Conservation (phyloP, 2,113 vertebrate species). For the Notiomystis cincta region DNA sequence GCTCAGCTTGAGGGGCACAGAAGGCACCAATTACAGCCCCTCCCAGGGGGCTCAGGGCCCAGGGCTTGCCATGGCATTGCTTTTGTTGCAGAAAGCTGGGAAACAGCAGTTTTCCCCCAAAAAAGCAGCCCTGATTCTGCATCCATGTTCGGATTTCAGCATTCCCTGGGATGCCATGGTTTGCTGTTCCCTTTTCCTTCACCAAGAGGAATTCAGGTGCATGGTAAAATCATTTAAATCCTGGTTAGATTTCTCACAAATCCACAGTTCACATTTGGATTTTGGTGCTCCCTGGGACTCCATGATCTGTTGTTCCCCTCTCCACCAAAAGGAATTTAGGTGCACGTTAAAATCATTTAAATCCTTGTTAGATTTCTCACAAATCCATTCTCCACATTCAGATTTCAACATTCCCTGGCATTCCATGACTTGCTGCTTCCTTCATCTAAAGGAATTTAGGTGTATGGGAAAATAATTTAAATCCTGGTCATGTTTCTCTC, state of each 20-base stretch:
- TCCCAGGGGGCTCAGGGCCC: slow-evolving; percentile 20
- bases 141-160: neutral
- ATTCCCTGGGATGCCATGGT: neutral
- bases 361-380: neutral
- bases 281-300: accelerated
- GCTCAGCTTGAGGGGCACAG: slow-evolving; percentile 76
- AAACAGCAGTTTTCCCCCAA: neutral
- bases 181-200: neutral
- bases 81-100: neutral
- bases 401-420: neutral
- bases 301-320: neutral
- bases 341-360: neutral
- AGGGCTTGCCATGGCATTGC: neutral
- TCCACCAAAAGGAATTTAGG: neutral
- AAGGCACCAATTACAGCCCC: slow-evolving; percentile 74
- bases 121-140: neutral
- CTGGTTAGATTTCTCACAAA: neutral
- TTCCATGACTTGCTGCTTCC: neutral
- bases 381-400: neutral
- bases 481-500: neutral
- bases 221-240: neutral
- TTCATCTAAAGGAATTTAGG: neutral
- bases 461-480: neutral
- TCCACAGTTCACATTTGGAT: neutral
- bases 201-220: neutral